Conservation (phyloP, 2,888 invertebrate genomes). For the Drosophila pseudotakahashii region DNA sequence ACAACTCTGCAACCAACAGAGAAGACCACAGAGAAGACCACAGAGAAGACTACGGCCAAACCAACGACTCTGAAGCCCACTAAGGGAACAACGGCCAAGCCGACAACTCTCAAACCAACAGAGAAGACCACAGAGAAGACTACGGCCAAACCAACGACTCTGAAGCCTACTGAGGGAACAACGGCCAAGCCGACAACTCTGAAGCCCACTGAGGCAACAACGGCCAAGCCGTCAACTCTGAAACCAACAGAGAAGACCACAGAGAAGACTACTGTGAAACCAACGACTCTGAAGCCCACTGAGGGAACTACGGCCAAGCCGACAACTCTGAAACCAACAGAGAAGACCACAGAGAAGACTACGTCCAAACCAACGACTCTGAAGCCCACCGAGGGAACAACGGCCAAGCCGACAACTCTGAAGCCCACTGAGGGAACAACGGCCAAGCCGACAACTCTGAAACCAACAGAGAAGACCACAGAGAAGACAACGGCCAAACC, state of each 20-base stretch:
- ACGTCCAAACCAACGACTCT: background rate
- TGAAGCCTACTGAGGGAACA: background rate
- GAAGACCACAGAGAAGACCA: background rate
- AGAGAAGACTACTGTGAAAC: background rate
- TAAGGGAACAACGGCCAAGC: background rate
- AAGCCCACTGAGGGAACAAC: slow-evolving; percentile 4
- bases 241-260: background rate
- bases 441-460: background rate
- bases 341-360: no score
- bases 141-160: background rate
- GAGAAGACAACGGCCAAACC: background rate
- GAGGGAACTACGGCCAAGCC: background rate
- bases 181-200: background rate
- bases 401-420: background rate
- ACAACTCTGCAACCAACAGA: no score
- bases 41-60: background rate
- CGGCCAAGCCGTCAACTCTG: background rate
- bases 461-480: slow-evolving; percentile 1
- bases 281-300: slow-evolving; percentile 1
- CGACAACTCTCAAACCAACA: background rate
- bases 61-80: slow-evolving; percentile 6
- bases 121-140: background rate
- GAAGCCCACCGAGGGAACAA: background rate
- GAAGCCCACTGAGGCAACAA: background rate
- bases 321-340: slow-evolving; percentile 1